phyloP scores from a whole-genome alignment of 2,797 vertebrate species.

The Pelobates cultripes region DNA sequence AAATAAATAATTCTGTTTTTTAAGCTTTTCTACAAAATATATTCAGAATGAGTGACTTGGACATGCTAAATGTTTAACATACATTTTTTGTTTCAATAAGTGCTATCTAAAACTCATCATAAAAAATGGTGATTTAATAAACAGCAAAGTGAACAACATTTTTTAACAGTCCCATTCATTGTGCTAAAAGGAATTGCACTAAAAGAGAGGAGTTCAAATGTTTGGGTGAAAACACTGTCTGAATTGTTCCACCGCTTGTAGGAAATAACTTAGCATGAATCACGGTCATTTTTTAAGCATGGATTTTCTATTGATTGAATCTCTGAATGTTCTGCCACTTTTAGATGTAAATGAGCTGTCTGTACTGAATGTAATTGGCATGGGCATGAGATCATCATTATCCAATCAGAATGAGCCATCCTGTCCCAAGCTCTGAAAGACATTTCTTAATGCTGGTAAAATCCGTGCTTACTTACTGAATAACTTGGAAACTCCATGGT shows the following conservation, averaged over 20 bases:
- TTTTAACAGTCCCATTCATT: conserved; percentile 37
- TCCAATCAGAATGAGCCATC: conserved; percentile 34
- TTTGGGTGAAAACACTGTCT: conserved; percentile 47
- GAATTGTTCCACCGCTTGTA: conserved; percentile 51
- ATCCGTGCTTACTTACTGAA: conserved; percentile 23
- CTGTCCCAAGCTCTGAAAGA: conserved; percentile 45
- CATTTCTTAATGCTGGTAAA: conserved; percentile 47
- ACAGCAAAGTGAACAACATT: conserved; percentile 1
- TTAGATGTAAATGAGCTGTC: conserved; percentile 57
- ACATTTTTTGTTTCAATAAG: not conserved
- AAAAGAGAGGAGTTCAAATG: conserved; percentile 48
- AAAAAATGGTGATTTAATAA: not conserved
- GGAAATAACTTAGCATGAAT: conserved; percentile 57
- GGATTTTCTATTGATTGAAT: conserved; percentile 52
- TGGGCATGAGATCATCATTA: conserved; percentile 54
- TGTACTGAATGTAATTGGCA: conserved; percentile 53
- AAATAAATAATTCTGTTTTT: not conserved
- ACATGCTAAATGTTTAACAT: not conserved
- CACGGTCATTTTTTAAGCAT: conserved; percentile 48
- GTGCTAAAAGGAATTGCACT: not conserved
- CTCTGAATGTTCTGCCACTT: conserved; percentile 54
- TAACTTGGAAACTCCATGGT: conserved; percentile 45
- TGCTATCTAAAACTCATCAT: not conserved
- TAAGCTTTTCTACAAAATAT: not conserved
- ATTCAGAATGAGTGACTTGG: not conserved